A percentile compares a stretch with the other conserved stretches of the same genome.
Evolutionary conservation across 2,113 vertebrate species (phyloP).

Genomic region (Tympanuchus pallidicinctus): DNA sequence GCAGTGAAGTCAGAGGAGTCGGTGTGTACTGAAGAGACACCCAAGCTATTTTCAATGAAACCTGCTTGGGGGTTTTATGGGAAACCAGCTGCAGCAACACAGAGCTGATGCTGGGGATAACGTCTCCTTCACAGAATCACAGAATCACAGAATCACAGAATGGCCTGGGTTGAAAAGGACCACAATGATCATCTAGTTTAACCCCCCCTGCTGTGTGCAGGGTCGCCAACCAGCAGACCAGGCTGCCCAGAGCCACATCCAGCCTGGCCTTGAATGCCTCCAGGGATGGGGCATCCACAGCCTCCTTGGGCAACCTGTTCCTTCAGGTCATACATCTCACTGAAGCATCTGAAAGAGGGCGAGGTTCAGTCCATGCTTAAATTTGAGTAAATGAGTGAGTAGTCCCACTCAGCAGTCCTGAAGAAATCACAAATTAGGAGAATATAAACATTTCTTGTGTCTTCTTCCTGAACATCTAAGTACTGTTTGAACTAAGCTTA

Average conservation of each 20-base stretch:
- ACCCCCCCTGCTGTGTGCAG: no score
- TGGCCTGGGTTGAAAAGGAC: no score
- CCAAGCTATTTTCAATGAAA: not conserved
- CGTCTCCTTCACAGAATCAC: not conserved
- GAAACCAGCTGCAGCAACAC: not conserved
- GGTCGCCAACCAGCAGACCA: no score
- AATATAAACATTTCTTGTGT: not conserved
- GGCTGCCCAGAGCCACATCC: no score
- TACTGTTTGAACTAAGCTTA: not conserved
- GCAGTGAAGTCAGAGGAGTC: not conserved
- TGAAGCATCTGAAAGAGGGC: not conserved
- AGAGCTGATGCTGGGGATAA: fast-evolving
- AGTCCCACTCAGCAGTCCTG: not conserved
- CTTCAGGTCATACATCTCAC: not conserved
- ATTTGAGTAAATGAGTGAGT: not conserved
- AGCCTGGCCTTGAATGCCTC: no score
- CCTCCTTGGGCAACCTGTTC: no score
- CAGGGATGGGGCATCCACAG: no score
- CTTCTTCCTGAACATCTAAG: not conserved
- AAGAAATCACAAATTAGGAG: not conserved
- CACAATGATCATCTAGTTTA: no score
- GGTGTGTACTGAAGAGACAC: not conserved
- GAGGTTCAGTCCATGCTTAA: not conserved
- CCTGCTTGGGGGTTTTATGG: not conserved
- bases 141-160: no score